Conservation (phyloP, 2,888 invertebrate species). For the Scaptomyza parva region DNA sequence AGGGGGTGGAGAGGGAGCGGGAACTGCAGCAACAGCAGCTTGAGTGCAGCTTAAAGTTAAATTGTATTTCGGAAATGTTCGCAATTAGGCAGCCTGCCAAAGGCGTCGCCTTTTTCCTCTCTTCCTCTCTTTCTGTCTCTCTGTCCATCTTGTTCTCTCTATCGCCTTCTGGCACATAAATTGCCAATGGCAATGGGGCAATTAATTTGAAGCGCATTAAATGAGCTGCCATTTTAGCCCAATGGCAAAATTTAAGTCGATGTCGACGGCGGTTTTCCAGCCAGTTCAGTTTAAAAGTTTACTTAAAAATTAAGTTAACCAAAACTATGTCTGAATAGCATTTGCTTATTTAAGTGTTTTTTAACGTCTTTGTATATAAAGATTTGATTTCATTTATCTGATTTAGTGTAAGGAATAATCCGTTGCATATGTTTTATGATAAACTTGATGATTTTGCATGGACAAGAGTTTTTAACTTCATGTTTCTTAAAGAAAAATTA, state of each 20-base stretch:
- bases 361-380: not conserved
- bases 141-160: conserved; percentile 1
- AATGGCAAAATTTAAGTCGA: conserved; percentile 23
- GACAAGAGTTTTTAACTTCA: not conserved
- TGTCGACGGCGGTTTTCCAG: conserved; percentile 12
- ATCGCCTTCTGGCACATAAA: conserved; percentile 54
- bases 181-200: conserved; percentile 75
- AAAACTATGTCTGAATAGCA: conserved; percentile 8
- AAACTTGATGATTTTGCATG: too few species aligned
- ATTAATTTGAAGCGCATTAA: conserved; percentile 76
- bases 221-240: conserved; percentile 68
- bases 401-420: too few species aligned
- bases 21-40: conserved; percentile 49
- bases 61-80: conserved; percentile 80
- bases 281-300: conserved; percentile 23
- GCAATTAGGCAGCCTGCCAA: conserved; percentile 81
- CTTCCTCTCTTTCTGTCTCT: conserved; percentile 8
- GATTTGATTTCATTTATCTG: not conserved
- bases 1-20: conserved; percentile 3
- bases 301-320: conserved; percentile 18
- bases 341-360: not conserved
- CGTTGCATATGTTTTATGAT: too few species aligned
- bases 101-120: conserved; percentile 39
- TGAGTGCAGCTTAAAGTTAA: conserved; percentile 82
- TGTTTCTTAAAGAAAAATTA: too few species aligned